Evolutionary conservation across 1,140 invertebrate genomes (phyloP).

Genomic region (Limonius californicus): DNA sequence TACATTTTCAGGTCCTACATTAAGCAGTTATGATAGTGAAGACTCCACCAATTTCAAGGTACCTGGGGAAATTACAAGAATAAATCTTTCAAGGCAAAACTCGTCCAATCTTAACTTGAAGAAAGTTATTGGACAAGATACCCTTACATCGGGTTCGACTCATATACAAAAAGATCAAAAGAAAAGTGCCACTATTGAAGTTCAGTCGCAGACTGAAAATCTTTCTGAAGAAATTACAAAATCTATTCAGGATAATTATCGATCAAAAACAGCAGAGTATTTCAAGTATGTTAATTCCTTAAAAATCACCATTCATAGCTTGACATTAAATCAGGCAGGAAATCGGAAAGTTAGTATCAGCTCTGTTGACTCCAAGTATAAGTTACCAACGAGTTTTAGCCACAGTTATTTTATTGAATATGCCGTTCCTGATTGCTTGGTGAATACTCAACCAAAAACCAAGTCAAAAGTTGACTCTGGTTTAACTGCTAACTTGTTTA

Average conservation of each 20-base stretch:
- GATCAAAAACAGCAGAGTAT: constrained; percentile 17
- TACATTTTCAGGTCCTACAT: too few species aligned
- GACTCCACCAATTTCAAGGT: too few species aligned
- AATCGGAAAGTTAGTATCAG: constrained; percentile 31
- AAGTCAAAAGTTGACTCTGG: constrained; percentile 38
- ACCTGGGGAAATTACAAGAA: too few species aligned
- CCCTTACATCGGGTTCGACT: too few species aligned
- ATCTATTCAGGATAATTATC: constrained; percentile 19
- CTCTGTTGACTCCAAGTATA: constrained; percentile 20
- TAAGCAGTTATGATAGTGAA: too few species aligned
- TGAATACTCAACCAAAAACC: constrained; percentile 21
- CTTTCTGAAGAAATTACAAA: neutral
- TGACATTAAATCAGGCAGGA: constrained; percentile 37
- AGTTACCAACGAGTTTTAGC: constrained; percentile 24
- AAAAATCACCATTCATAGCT: constrained; percentile 35
- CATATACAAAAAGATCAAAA: too few species aligned
- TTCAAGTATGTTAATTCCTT: constrained; percentile 41
- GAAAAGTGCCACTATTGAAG: neutral
- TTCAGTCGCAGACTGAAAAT: neutral
- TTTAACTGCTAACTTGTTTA: constrained; percentile 32
- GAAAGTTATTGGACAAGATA: too few species aligned
- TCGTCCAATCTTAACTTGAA: too few species aligned
- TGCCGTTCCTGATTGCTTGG: constrained; percentile 35
- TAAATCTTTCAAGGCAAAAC: too few species aligned
- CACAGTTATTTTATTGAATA: constrained; percentile 44